phyloP scores from a whole-genome alignment of 2,113 vertebrate species.

The Megaleporinus macrocephalus region DNA sequence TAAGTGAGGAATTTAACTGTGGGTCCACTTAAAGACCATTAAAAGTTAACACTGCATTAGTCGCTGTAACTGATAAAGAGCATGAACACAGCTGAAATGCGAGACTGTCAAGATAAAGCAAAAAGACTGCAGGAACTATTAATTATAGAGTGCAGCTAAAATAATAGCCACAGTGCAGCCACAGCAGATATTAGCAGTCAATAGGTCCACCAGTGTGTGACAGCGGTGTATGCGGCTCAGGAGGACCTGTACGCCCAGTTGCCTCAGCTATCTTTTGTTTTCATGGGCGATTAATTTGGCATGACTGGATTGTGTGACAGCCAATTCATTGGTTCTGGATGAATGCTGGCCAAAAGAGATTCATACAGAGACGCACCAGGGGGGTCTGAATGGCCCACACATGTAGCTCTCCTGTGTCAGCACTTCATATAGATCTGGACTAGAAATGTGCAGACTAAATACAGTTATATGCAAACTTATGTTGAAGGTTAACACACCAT shows the following conservation, averaged over 20 bases:
- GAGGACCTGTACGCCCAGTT: neutral
- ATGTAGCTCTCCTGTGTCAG: conserved; percentile 11
- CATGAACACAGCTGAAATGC: neutral
- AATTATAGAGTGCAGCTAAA: neutral
- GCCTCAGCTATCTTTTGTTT: conserved; percentile 15
- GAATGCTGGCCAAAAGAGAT: conserved; percentile 6
- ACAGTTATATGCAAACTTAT: neutral
- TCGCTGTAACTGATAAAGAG: neutral
- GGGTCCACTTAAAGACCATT: too few relatives aligned
- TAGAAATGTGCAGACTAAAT: neutral
- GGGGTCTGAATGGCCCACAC: neutral
- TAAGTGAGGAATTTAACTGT: too few relatives aligned
- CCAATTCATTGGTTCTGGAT: conserved; percentile 25
- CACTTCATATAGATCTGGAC: neutral
- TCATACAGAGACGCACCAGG: conserved; percentile 9
- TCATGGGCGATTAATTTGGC: conserved; percentile 19
- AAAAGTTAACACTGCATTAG: neutral
- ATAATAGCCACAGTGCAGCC: neutral
- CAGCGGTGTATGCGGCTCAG: neutral
- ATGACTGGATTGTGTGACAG: conserved; percentile 29
- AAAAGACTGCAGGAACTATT: neutral
- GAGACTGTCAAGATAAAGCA: neutral
- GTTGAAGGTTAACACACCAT: too few relatives aligned
- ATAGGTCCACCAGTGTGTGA: neutral
- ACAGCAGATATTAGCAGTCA: neutral